Evolutionary conservation across 2,797 vertebrate genomes (phyloP).

Genomic region (Etheostoma perlongum): DNA sequence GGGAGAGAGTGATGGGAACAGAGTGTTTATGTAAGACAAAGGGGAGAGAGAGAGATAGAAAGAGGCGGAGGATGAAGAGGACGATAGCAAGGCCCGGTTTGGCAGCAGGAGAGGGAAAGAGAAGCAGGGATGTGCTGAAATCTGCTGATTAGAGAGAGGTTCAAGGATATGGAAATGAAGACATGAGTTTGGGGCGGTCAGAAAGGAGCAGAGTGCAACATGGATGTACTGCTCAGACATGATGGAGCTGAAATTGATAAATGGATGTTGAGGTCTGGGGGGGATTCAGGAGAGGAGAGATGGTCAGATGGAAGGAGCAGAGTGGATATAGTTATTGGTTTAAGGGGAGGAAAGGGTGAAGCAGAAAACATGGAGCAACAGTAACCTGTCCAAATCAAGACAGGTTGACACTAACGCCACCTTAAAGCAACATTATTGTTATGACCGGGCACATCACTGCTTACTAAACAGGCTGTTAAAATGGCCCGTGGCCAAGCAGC

Average conservation of each 20-base stretch:
- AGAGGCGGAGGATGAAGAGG: slow-evolving; percentile 46
- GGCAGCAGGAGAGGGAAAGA: slow-evolving; percentile 23
- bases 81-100: slow-evolving; percentile 29
- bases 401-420: slow-evolving; percentile 37
- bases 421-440: slow-evolving; percentile 54
- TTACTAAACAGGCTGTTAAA: slow-evolving; percentile 48
- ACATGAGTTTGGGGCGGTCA: slow-evolving; percentile 46
- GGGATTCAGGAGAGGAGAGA: slow-evolving; percentile 40
- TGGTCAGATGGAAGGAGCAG: slow-evolving; percentile 46
- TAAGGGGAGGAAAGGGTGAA: slow-evolving; percentile 64
- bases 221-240: slow-evolving; percentile 61
- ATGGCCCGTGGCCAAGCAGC: slow-evolving; percentile 58
- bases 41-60: slow-evolving; percentile 26
- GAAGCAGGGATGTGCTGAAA: slow-evolving; percentile 46
- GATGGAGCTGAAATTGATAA: slow-evolving; percentile 77
- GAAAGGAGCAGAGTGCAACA: slow-evolving; percentile 55
- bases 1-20: slow-evolving; percentile 52
- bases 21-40: slow-evolving; percentile 71
- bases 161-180: slow-evolving; percentile 67
- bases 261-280: slow-evolving; percentile 58
- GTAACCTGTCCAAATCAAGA: slow-evolving; percentile 33
- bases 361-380: slow-evolving; percentile 29
- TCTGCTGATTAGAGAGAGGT: slow-evolving; percentile 60
- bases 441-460: slow-evolving; percentile 23
- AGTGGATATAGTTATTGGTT: slow-evolving; percentile 72